Base-by-base conservation (phyloP, 1,140 invertebrate species). In the Dufourea novaeangliae region DNA sequence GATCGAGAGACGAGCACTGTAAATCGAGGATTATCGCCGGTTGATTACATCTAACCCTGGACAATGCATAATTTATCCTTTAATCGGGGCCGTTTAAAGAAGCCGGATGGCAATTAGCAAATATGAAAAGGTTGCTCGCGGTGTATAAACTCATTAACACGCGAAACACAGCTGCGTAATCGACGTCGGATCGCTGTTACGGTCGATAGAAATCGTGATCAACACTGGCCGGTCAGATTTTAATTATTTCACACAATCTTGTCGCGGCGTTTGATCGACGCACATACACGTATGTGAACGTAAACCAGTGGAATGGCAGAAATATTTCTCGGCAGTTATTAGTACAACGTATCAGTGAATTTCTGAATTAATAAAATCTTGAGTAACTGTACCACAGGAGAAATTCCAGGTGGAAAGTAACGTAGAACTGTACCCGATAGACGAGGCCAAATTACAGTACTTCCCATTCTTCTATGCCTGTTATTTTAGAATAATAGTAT, bases 1-100 rank as follows among this genome's bases (percentile, higher is more conserved):
- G 56, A 57, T 67, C 72, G 63, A 64, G 61, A 52, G 50, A 20
- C 25, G 46, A 57, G 62, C 62, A 67, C 34, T 67, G 72, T 75
- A 67, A 75, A 75, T 57, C 29, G 63, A 67, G 62, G 62, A 75
- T 75, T 75, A 75, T 73, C 59, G 46, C 25, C 61, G 34, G 46
- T 54, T 41, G 71, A 73, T 73, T 56, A 50, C 71, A n/a, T 66
- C 61, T 41, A 64, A 5, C 20, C 46, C 11, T 34, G 61, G 20
- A 64, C 61, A 11, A 3, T 54, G 71, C 25, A 54, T 64, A 64
- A 73, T 52, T 73, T 73, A 73, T 67, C 46, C 50, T 22, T 57
- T 67, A 75, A 75, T 67, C 67, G 63, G n/a, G 72, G 14, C 29
- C 72, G 44, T 57, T 75, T 41, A 67, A 57, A 57, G 72, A 64